Base-by-base conservation (phyloP, 2,113 vertebrate species). In the Lutjanus erythropterus region DNA sequence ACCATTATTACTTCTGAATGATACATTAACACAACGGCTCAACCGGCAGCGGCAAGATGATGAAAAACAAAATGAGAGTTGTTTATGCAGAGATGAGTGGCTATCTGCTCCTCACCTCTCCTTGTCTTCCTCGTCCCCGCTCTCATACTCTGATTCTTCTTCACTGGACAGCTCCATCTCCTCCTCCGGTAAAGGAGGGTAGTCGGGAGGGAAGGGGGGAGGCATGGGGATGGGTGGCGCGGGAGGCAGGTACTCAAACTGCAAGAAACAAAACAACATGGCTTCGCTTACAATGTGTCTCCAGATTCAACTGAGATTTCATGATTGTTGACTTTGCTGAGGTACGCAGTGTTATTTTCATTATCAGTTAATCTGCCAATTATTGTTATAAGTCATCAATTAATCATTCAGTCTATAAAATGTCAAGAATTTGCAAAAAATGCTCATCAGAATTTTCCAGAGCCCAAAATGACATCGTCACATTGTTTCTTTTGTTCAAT, bases 111-210 rank as follows among this genome's bases (percentile, higher is more conserved):
- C 86, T 75, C 60, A 98, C 97, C 98, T 97, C 75, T 97, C 96
- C 83, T 97, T 97, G 80, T 97, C 97, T 52, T 98, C 97, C 1
- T 97, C 96, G 33, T 98, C 95, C 47, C 90, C 97, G 77, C 97
- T 99, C 86, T 99, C 97, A 35, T 99, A 99, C 81, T 99, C 98
- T 0, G 98, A 99, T 81, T 98, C 98, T 55, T 96, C 94, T 73
- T 91, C 95, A 47, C 95, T 96, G 68, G 96, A 95, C 1, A 87
- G 66, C 19, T 95, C 95, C 90, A 94, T 94, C 69, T 97, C 96
- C 15, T 97, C 96, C 61, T 96, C 95, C 4, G 98, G 98, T 71
- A 97, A 77, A 53, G 98, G 98, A 6, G 97, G 98, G 31, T 97
- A 96, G 72, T 97, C 94, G 0, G 97, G 97, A 53, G 96, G 97